These are phyloP conservation scores for Pogoniulus pusillus DNA, from an alignment of 2,797 vertebrate species.

Conservation along the genomic window DNA sequence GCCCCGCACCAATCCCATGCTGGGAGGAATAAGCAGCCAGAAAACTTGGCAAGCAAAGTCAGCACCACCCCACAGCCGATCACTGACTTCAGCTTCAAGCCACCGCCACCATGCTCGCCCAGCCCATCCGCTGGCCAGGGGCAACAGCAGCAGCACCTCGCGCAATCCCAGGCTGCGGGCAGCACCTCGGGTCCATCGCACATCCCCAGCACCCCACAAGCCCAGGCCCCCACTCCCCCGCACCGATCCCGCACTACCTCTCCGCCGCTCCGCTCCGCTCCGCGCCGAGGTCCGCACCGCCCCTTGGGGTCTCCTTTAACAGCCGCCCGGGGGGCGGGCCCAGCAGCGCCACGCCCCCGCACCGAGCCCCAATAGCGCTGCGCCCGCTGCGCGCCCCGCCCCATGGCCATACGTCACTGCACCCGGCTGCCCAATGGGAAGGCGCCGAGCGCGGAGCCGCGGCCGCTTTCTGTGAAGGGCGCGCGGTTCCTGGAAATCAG, in stretches of 20 bases:
- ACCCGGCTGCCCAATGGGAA: rapidly evolving
- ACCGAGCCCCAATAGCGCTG: rapidly evolving
- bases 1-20: rapidly evolving
- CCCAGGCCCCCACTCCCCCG: neutral
- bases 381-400: rapidly evolving
- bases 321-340: rapidly evolving
- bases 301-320: rapidly evolving
- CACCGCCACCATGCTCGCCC: neutral
- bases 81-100: too few species aligned
- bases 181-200: rapidly evolving
- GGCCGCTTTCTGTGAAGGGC: neutral
- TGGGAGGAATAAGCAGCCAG: rapidly evolving
- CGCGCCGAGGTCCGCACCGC: rapidly evolving
- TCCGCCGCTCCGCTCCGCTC: neutral
- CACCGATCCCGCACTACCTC: neutral
- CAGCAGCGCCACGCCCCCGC: rapidly evolving
- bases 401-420: neutral
- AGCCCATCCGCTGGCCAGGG: rapidly evolving
- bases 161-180: rapidly evolving
- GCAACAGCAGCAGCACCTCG: neutral
- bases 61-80: rapidly evolving
- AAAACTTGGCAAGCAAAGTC: rapidly evolving
- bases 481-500: constrained; percentile 31
- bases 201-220: rapidly evolving
- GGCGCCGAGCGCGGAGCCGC: rapidly evolving